Percentiles rank a stretch among this genome's conserved stretches.
These are phyloP conservation scores for Ceriagrion tenellum DNA, from an alignment of 2,888 invertebrate species.

Conservation along the genomic window DNA sequence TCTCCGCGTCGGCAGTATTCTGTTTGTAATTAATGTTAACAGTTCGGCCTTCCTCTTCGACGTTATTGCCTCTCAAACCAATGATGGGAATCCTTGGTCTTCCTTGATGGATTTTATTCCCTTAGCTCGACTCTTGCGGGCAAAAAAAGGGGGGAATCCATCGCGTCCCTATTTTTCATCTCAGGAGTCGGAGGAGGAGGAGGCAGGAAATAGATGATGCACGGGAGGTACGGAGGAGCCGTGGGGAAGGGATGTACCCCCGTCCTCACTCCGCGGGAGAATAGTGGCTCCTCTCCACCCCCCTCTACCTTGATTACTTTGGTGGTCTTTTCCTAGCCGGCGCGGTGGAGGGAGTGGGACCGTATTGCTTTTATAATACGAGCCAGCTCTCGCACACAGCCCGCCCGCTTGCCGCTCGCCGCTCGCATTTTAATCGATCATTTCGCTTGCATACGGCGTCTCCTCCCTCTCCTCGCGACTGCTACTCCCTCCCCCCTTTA, in stretches of 20 bases:
- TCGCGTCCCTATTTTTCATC: background rate
- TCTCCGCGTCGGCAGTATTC: background rate
- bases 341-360: background rate
- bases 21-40: background rate
- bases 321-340: background rate
- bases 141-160: background rate
- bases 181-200: background rate
- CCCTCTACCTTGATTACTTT: constrained; percentile 53
- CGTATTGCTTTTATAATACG: background rate
- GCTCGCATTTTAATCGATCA: constrained; percentile 34
- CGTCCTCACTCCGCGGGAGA: background rate
- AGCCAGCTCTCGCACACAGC: background rate
- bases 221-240: background rate
- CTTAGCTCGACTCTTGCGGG: background rate
- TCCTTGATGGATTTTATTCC: background rate
- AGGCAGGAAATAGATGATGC: background rate
- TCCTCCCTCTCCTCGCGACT: background rate
- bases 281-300: background rate
- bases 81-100: background rate
- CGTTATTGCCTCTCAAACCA: background rate
- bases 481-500: background rate
- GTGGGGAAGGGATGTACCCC: background rate
- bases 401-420: background rate
- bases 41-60: background rate
- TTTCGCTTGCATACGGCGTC: background rate